These are phyloP conservation scores for Autographa pulchrina DNA, from an alignment of 2,888 invertebrate genomes.

Conservation along the genomic window DNA sequence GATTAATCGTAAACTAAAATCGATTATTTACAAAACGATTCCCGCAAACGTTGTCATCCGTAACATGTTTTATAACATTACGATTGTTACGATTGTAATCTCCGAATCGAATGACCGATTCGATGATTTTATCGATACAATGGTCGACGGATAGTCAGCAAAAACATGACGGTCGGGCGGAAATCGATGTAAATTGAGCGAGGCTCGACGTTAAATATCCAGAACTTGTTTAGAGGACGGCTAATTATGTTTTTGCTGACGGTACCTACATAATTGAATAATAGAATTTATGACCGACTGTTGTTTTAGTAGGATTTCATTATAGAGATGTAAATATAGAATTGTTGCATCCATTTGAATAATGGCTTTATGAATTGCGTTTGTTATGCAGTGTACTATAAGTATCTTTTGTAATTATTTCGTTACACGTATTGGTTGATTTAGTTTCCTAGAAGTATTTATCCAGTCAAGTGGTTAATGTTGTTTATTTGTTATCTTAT, in stretches of 20 bases:
- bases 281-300: slow-evolving; percentile 9
- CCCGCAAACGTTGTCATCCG: slow-evolving; percentile 29
- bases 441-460: neutral
- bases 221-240: slow-evolving; percentile 54
- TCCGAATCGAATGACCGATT: slow-evolving; percentile 59
- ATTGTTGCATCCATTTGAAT: neutral
- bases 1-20: slow-evolving; percentile 23
- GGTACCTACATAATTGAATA: slow-evolving; percentile 40
- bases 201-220: slow-evolving; percentile 56
- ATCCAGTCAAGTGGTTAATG: neutral
- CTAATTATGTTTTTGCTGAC: slow-evolving; percentile 46
- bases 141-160: slow-evolving; percentile 61
- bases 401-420: too few species aligned
- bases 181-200: slow-evolving; percentile 60
- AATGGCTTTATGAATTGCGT: neutral
- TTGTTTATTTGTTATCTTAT: neutral
- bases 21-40: slow-evolving; percentile 30
- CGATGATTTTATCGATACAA: slow-evolving; percentile 69
- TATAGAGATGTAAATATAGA: neutral
- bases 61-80: slow-evolving; percentile 47
- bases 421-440: neutral
- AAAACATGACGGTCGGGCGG: slow-evolving; percentile 61
- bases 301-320: slow-evolving; percentile 27
- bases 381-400: neutral
- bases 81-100: slow-evolving; percentile 65